Conservation (phyloP, 1,140 invertebrate species). For the Orussus abietinus region DNA sequence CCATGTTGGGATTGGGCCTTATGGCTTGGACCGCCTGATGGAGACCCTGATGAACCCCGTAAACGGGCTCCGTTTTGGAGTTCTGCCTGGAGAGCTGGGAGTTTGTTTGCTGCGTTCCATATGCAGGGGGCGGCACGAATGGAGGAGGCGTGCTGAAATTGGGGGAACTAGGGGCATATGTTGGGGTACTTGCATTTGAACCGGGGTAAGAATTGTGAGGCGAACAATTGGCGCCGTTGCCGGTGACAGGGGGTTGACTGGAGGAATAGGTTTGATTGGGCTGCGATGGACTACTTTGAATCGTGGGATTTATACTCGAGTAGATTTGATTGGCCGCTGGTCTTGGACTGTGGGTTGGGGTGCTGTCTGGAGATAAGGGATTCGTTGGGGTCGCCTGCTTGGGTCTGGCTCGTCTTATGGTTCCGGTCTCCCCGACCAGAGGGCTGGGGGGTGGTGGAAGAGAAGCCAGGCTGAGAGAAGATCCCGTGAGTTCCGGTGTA, state of each 20-base stretch:
- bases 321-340: slow-evolving; percentile 17
- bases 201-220: slow-evolving; percentile 37
- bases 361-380: slow-evolving; percentile 41
- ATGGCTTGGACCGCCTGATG: slow-evolving; percentile 28
- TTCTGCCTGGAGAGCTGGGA: slow-evolving; percentile 32
- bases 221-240: slow-evolving; percentile 27
- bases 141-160: slow-evolving; percentile 43
- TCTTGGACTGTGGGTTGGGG: slow-evolving; percentile 27
- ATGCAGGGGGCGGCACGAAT: slow-evolving; percentile 51
- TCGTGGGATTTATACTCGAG: slow-evolving; percentile 14
- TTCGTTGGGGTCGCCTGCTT: slow-evolving; percentile 44
- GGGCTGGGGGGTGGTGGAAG: slow-evolving; percentile 64
- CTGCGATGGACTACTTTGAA: slow-evolving; percentile 2
- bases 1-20: slow-evolving; percentile 42
- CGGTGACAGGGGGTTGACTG: slow-evolving; percentile 17
- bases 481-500: slow-evolving; percentile 62
- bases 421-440: slow-evolving; percentile 49
- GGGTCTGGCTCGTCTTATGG: slow-evolving; percentile 48
- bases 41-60: slow-evolving; percentile 20
- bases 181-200: slow-evolving; percentile 37
- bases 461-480: slow-evolving; percentile 63
- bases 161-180: slow-evolving; percentile 32
- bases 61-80: slow-evolving; percentile 32
- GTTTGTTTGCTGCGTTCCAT: slow-evolving; percentile 34
- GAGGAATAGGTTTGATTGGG: slow-evolving; percentile 14